These are phyloP conservation scores for Xenops minutus DNA, from an alignment of 2,797 vertebrate species.

Conservation along the genomic window DNA sequence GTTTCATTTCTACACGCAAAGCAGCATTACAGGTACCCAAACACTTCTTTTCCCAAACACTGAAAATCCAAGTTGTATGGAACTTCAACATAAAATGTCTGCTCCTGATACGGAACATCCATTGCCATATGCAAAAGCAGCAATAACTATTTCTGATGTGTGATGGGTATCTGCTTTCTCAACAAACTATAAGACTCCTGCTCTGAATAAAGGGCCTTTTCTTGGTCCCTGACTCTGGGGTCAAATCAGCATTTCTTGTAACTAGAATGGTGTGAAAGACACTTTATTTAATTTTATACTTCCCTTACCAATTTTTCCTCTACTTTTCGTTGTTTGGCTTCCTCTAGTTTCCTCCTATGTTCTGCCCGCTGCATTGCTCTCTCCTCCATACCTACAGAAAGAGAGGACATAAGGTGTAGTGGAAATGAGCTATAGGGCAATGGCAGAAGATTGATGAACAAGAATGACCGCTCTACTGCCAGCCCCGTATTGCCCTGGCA, in stretches of 20 bases:
- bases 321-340: constrained; percentile 83
- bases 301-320: constrained; percentile 88
- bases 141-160: not conserved
- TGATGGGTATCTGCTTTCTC: not conserved
- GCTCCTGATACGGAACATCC: not conserved
- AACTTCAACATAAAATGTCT: not conserved
- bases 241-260: not conserved
- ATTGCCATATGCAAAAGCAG: not conserved
- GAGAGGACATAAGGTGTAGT: not conserved
- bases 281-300: not conserved
- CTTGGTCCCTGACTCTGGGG: not conserved
- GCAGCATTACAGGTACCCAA: not conserved
- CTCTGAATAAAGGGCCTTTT: not conserved
- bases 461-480: not conserved
- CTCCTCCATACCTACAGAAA: constrained; percentile 88
- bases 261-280: not conserved
- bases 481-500: not conserved
- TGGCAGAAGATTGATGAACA: not conserved
- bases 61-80: not conserved
- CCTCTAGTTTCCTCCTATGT: constrained; percentile 83
- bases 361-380: constrained; percentile 84
- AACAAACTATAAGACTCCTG: not conserved
- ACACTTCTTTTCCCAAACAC: not conserved
- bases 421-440: not conserved
- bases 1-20: not conserved